Percentiles rank a stretch among this genome's conserved stretches.
Conservation (phyloP, 2,113 vertebrate genomes). For the Rhombomys opimus region DNA sequence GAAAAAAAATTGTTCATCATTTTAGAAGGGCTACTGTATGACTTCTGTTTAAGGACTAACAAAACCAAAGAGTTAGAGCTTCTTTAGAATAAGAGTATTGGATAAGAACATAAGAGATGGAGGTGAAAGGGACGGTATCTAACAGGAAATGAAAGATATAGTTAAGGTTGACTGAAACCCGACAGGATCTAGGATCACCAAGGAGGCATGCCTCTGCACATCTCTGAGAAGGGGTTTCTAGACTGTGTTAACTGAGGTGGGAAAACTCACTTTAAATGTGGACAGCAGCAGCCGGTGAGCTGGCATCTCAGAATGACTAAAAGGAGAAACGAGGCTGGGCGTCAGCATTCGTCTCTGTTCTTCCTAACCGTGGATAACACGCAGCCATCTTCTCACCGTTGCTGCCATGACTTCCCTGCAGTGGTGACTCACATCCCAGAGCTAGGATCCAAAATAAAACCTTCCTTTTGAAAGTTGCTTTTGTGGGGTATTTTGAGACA, state of each 20-base stretch:
- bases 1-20: neutral
- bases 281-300: neutral
- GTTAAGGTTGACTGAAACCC: neutral
- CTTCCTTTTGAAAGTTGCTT: neutral
- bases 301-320: neutral
- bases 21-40: neutral
- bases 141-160: neutral
- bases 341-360: neutral
- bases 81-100: neutral
- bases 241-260: neutral
- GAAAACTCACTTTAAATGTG: neutral
- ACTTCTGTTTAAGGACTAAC: neutral
- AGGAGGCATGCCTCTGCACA: neutral
- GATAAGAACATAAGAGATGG: neutral
- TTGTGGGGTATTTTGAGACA: neutral
- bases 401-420: neutral
- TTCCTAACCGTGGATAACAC: neutral
- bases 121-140: neutral
- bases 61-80: neutral
- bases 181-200: neutral
- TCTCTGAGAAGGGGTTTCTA: neutral
- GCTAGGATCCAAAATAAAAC: neutral
- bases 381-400: accelerated
- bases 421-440: neutral
- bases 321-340: neutral